A percentile compares a stretch with the other conserved stretches of the same genome.
Conservation (phyloP, 1,140 invertebrate genomes). For the Harpegnathos saltator region DNA sequence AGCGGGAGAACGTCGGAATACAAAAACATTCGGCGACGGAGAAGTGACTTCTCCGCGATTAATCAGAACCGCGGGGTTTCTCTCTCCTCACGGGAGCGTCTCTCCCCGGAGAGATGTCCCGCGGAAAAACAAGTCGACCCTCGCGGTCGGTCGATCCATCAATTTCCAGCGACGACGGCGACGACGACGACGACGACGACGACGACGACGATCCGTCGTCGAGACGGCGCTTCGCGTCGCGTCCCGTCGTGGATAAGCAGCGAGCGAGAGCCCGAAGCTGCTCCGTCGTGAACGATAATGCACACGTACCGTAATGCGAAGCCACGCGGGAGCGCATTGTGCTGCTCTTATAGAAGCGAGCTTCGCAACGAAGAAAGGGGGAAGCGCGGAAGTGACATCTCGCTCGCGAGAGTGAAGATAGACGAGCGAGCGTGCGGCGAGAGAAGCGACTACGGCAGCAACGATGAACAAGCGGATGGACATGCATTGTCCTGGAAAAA, state of each 20-base stretch:
- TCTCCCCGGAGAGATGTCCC: constrained; percentile 6
- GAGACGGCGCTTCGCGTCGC: neutral
- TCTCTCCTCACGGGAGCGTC: neutral
- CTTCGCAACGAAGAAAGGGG: constrained; percentile 19
- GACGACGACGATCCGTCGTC: neutral
- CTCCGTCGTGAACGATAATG: constrained; percentile 16
- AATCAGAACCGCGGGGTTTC: neutral
- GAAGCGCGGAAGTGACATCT: constrained; percentile 22
- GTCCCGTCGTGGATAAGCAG: constrained; percentile 31
- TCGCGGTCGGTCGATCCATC: constrained; percentile 65
- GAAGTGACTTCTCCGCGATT: too few species aligned
- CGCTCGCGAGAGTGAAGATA: constrained; percentile 43
- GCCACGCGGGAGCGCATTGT: constrained; percentile 47
- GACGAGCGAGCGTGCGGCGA: constrained; percentile 4
- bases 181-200: too few species aligned
- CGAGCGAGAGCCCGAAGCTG: neutral
- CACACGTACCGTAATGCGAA: constrained; percentile 1
- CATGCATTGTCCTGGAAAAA: too few species aligned
- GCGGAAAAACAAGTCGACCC: constrained; percentile 35
- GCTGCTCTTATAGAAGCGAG: constrained; percentile 37
- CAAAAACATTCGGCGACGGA: too few species aligned
- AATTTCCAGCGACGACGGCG: constrained; percentile 59
- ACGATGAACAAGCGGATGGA: too few species aligned
- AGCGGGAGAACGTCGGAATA: too few species aligned
- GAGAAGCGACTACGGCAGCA: neutral